These are phyloP conservation scores for Eristalinus aeneus DNA, from an alignment of 2,888 invertebrate genomes.

Conservation along the genomic window DNA sequence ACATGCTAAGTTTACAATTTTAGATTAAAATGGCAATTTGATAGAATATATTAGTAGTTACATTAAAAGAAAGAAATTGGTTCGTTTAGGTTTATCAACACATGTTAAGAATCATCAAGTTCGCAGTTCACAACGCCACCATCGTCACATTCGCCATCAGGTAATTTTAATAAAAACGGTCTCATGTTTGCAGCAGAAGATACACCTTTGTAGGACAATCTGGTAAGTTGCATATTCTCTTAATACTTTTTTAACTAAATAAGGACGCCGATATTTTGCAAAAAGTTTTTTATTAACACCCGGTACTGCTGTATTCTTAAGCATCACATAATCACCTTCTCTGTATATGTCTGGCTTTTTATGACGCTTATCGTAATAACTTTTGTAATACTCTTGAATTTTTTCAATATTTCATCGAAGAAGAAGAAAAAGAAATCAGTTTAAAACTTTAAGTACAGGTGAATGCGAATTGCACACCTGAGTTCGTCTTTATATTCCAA, in stretches of 20 bases:
- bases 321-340: neutral
- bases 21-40: no score
- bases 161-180: neutral
- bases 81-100: no score
- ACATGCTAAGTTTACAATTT: no score
- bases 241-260: neutral
- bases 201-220: conserved; percentile 2
- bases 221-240: neutral
- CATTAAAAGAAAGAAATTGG: no score
- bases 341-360: neutral
- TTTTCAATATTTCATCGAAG: neutral
- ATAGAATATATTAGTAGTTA: no score
- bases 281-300: no score
- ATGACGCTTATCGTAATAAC: neutral
- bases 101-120: no score
- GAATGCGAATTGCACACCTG: no score
- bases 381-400: neutral
- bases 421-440: neutral
- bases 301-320: neutral
- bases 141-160: neutral
- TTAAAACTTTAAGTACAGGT: neutral
- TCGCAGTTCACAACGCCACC: neutral
- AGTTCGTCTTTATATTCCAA: no score
- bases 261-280: neutral
- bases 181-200: no score